phyloP scores from a whole-genome alignment of 1,140 invertebrate genomes.

The Drosophila sp. region DNA sequence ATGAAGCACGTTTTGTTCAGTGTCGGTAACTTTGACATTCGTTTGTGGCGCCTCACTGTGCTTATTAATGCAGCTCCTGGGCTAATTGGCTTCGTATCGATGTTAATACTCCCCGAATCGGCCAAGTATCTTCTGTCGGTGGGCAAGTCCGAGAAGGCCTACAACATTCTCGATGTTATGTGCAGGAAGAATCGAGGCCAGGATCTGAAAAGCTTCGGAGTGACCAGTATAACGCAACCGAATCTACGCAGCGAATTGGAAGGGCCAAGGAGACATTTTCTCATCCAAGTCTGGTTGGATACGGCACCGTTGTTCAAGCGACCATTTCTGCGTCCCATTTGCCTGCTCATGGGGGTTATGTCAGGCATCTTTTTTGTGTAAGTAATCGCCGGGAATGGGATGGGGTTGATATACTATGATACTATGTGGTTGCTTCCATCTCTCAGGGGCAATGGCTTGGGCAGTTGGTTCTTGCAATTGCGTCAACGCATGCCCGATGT shows the following conservation, averaged over 20 bases:
- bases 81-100: not conserved
- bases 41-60: conserved; percentile 40
- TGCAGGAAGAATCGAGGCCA: conserved; percentile 56
- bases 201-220: conserved; percentile 39
- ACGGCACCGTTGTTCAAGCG: conserved; percentile 20
- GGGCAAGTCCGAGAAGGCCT: conserved; percentile 17
- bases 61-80: conserved; percentile 32
- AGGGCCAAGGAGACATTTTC: not conserved
- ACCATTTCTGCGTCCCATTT: not conserved
- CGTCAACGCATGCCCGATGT: not conserved
- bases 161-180: conserved; percentile 29
- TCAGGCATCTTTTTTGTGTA: conserved; percentile 15
- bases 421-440: not conserved
- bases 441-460: conserved; percentile 33
- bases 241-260: not conserved
- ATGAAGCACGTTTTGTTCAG: not conserved
- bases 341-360: not conserved
- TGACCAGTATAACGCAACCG: conserved; percentile 27
- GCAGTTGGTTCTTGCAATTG: conserved; percentile 47
- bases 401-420: no score
- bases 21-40: not conserved
- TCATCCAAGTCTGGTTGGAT: conserved; percentile 21
- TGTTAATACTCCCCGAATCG: conserved; percentile 44
- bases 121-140: conserved; percentile 56
- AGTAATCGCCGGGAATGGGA: not conserved